Evolutionary conservation across 2,797 vertebrate species (phyloP).

Genomic region (Crocidura indochinensis): DNA sequence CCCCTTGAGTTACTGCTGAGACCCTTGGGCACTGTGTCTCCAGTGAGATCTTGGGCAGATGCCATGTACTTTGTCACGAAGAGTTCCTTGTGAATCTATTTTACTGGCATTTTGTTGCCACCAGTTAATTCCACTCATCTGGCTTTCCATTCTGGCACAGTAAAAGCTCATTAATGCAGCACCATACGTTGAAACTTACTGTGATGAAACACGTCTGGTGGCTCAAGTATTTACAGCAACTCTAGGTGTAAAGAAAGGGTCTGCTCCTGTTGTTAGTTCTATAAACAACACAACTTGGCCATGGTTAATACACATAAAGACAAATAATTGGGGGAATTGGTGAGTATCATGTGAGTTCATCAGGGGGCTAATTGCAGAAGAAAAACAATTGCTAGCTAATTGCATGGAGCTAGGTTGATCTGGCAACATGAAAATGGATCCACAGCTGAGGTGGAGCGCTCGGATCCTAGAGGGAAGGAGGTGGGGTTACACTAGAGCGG

Average conservation of each 20-base stretch:
- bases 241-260: constrained; percentile 8
- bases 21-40: no score
- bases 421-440: no score
- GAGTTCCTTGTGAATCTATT: constrained; percentile 57
- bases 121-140: constrained; percentile 15
- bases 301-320: constrained; percentile 34
- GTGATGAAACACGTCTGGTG: constrained; percentile 53
- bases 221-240: constrained; percentile 40
- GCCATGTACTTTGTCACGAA: constrained; percentile 42
- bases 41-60: neutral
- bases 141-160: constrained; percentile 41
- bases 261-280: constrained; percentile 48
- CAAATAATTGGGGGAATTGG: constrained; percentile 45
- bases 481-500: no score
- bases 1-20: no score
- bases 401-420: constrained; percentile 19
- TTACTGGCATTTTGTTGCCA: constrained; percentile 55
- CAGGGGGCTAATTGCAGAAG: no score
- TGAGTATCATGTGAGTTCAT: neutral
- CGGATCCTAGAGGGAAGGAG: no score
- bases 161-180: constrained; percentile 59
- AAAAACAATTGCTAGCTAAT: no score
- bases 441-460: no score
- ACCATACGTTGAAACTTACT: constrained; percentile 36
- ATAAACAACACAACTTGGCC: neutral